phyloP scores from a whole-genome alignment of 1,140 invertebrate genomes.

The Panagrolaimus sp. region DNA sequence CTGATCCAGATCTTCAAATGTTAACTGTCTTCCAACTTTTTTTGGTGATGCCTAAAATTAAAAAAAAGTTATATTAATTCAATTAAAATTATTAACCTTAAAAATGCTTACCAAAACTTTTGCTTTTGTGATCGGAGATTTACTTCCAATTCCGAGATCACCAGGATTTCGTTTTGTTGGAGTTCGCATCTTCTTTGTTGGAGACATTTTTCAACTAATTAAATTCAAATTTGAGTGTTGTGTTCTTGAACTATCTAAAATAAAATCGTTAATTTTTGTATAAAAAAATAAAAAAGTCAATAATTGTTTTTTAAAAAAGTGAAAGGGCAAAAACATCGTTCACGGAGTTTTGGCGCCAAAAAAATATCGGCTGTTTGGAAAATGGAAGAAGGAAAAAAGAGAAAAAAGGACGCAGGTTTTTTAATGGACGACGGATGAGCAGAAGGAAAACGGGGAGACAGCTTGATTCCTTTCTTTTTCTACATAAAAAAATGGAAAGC shows the following conservation, averaged over 20 bases:
- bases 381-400: too few relatives aligned
- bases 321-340: neutral
- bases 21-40: neutral
- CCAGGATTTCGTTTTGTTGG: neutral
- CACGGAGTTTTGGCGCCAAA: slow-evolving; percentile 1
- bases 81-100: neutral
- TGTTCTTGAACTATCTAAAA: neutral
- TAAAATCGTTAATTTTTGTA: neutral
- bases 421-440: too few relatives aligned
- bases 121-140: neutral
- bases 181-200: neutral
- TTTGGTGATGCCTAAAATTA: slow-evolving; percentile 12
- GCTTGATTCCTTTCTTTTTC: too few relatives aligned
- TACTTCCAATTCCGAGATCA: neutral
- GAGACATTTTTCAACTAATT: neutral
- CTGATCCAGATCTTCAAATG: neutral
- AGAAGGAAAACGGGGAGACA: too few relatives aligned
- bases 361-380: neutral
- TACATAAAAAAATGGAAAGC: too few relatives aligned
- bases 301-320: neutral
- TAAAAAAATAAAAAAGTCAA: neutral
- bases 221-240: neutral
- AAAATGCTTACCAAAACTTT: neutral
- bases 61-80: neutral
- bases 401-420: too few relatives aligned